phyloP scores from a whole-genome alignment of 2,888 invertebrate genomes.

The Oscheius sp. region DNA sequence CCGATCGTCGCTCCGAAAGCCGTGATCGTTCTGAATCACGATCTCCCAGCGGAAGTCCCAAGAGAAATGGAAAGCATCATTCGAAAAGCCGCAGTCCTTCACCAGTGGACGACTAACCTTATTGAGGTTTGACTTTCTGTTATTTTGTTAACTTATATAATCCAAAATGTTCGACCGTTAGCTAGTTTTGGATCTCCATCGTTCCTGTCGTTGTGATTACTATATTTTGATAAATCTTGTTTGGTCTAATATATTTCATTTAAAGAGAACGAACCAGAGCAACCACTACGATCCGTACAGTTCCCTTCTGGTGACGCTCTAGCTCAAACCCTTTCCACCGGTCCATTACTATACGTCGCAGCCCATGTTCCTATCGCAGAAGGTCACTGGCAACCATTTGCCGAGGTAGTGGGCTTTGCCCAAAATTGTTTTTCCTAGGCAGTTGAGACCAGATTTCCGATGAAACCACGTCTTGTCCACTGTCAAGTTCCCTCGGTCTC shows the following conservation, averaged over 20 bases:
- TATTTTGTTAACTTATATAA: neutral
- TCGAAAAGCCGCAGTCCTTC: constrained; percentile 24
- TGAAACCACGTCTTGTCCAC: neutral
- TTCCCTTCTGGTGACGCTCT: neutral
- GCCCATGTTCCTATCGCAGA: neutral
- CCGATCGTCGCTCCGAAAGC: constrained; percentile 89
- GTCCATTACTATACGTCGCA: neutral
- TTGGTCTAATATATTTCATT: constrained; percentile 3
- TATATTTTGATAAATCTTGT: constrained; percentile 22
- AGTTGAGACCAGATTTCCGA: neutral
- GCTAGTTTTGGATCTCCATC: constrained; percentile 9
- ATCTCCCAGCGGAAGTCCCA: constrained; percentile 34
- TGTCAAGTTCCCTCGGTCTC: neutral
- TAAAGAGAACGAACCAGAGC: neutral
- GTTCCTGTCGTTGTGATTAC: constrained; percentile 16
- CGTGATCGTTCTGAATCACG: constrained; percentile 78
- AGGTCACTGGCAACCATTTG: neutral
- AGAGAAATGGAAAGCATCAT: constrained; percentile 8
- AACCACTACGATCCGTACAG: constrained; percentile 22
- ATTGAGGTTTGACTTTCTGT: constrained; percentile 6
- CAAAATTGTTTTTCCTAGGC: constrained; percentile 3
- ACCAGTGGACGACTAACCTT: constrained; percentile 23
- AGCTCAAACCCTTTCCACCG: constrained; percentile 1
- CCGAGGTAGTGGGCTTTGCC: constrained; percentile 8
- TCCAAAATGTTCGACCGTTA: constrained; percentile 3